These are phyloP conservation scores for Narcine bancroftii DNA, from an alignment of 2,113 vertebrate species.

Conservation along the genomic window DNA sequence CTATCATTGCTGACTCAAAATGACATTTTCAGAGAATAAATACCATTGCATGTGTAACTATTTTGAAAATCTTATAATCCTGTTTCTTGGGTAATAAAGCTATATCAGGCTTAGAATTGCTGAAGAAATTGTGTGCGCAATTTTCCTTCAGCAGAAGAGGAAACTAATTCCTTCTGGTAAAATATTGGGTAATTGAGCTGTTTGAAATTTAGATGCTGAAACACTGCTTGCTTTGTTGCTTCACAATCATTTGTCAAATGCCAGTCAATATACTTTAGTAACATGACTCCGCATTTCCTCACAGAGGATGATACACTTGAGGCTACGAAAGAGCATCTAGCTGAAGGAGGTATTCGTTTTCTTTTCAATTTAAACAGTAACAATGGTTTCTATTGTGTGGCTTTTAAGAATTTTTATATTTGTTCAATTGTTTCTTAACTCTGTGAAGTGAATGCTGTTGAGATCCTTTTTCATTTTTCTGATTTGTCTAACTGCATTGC, in stretches of 20 bases:
- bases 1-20: not conserved
- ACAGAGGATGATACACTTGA: not conserved
- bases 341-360: conserved; percentile 12
- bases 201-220: conserved; percentile 7
- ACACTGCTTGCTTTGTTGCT: not conserved
- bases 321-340: not conserved
- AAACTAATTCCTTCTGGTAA: not conserved
- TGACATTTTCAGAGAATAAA: not conserved
- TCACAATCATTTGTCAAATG: not conserved
- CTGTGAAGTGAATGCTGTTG: not conserved
- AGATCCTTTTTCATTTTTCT: not conserved
- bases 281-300: not conserved
- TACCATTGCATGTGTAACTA: not conserved
- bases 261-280: not conserved
- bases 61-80: not conserved
- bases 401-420: not conserved
- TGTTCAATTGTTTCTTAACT: not conserved
- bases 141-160: not conserved
- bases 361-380: not conserved
- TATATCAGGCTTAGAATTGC: not conserved
- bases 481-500: not conserved
- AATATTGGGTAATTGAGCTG: not conserved
- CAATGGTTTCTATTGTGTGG: not conserved
- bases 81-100: not conserved
- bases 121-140: not conserved